Percentiles rank a stretch among this genome's conserved stretches.
phyloP scores from a whole-genome alignment of 2,888 invertebrate genomes.

The Agrochola litura region DNA sequence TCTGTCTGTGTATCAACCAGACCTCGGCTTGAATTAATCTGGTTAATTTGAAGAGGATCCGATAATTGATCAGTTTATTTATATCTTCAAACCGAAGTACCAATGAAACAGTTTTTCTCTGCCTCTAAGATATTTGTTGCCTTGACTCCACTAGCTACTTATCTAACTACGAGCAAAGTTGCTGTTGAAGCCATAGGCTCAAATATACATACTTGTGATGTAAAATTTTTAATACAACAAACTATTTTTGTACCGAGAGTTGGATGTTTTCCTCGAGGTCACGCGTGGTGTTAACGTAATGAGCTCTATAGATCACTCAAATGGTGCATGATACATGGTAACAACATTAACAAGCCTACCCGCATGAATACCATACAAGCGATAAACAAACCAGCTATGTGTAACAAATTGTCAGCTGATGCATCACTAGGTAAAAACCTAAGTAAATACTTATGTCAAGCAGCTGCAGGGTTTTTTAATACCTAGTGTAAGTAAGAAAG shows the following conservation, averaged over 20 bases:
- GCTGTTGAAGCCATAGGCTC: not conserved
- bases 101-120: not conserved
- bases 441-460: not conserved
- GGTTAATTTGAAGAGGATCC: not conserved
- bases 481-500: not conserved
- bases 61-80: not conserved
- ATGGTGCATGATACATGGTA: constrained; percentile 25
- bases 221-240: constrained; percentile 20
- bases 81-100: not conserved
- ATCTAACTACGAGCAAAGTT: not conserved
- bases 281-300: constrained; percentile 31
- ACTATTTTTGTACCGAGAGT: constrained; percentile 37
- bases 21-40: not conserved
- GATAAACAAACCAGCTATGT: not conserved
- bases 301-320: constrained; percentile 39
- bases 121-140: not conserved
- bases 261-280: constrained; percentile 27
- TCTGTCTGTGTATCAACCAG: not conserved
- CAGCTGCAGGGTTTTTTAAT: not conserved
- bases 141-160: not conserved
- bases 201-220: not conserved
- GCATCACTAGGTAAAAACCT: not conserved
- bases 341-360: not conserved
- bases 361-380: constrained; percentile 3
- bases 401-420: not conserved